A percentile compares a stretch with the other conserved stretches of the same genome.
Conservation (phyloP, 37 sponge, comb jelly and placozoan species). For the Agelas oroides region DNA sequence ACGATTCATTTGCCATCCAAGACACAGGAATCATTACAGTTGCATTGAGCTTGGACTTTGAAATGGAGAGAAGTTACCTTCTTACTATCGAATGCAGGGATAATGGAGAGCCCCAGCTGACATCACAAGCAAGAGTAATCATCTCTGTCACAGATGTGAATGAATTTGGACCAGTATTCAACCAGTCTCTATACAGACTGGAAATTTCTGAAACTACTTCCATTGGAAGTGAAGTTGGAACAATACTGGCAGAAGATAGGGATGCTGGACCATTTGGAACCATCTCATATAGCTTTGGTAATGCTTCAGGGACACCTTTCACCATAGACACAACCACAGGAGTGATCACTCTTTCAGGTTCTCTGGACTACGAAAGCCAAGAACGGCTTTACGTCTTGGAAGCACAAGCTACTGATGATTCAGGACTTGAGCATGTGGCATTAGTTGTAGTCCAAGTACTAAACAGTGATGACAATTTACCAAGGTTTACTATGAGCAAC, state of each 20-base stretch:
- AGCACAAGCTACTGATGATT: constrained; percentile 41
- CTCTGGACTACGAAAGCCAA: constrained; percentile 69
- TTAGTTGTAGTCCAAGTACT: constrained; percentile 46
- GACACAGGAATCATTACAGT: constrained; percentile 26
- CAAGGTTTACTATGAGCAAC: constrained; percentile 26
- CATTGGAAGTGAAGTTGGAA: constrained; percentile 21
- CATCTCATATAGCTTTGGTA: constrained; percentile 32
- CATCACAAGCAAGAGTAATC: constrained; percentile 16
- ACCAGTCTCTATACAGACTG: constrained; percentile 26
- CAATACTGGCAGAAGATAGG: constrained; percentile 31
- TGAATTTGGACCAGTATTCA: constrained; percentile 56
- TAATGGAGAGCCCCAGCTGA: constrained; percentile 16
- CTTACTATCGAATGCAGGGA: constrained; percentile 52
- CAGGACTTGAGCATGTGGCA: not conserved
- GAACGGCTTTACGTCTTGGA: not conserved
- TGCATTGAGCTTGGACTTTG: constrained; percentile 14
- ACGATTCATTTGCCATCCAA: constrained; percentile 29
- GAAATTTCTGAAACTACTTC: constrained; percentile 29
- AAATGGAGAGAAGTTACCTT: constrained; percentile 25
- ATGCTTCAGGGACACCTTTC: constrained; percentile 21
- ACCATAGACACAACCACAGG: constrained; percentile 49
- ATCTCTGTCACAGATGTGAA: constrained; percentile 58
- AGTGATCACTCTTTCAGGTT: constrained; percentile 20
- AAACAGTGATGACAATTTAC: constrained; percentile 61
- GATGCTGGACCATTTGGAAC: constrained; percentile 50